Base-by-base conservation (phyloP, 2,113 vertebrate species). In the Turnix velox region DNA sequence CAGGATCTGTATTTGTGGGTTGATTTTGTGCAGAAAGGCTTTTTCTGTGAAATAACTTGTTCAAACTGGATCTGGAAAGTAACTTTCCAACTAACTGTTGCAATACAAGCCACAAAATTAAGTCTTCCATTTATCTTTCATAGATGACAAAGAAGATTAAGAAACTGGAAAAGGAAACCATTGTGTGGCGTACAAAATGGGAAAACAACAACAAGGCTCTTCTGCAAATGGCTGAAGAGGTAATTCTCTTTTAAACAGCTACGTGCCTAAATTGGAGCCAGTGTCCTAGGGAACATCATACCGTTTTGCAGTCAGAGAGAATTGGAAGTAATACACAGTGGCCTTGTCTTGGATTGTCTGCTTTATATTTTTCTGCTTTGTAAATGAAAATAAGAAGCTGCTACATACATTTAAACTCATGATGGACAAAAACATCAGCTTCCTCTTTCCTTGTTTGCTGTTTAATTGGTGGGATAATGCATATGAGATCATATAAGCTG, bases 141-240 rank as follows among this genome's bases (percentile, higher is more conserved):
- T 93, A 99, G 99, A 99, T 99, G 99, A 99, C 99, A 5, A 99
- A 99, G 97, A 99, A 99, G 97, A 99, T 99, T 85, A 99, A 99
- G 97, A 99, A 99, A 97, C 98, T 99, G 97, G 99, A 99, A 97
- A 99, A 99, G 97, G 99, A 99, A 96, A 99, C 99, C 3, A 98
- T 99, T 42, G 97, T 99, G 80, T 99, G 99, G 99, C 98, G 99
- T 69, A 99, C 98, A 86, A 99, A 99, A 87, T 99, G 99, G 99
- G 99, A 99, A 96, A 99, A 98, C 61, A 99, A 99, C 92, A 99
- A 99, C 97, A 99, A 99, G 96, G 98, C 99, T 19, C 98, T 99
- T 96, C 97, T 99, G 92, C 99, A 99, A 94, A 99, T 99, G 99
- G 99, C 99, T 31, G 99, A 99, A 96, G 99, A 99, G 98, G 99